Base-by-base conservation (phyloP, 2,888 invertebrate genomes). In the Altica lythri region DNA sequence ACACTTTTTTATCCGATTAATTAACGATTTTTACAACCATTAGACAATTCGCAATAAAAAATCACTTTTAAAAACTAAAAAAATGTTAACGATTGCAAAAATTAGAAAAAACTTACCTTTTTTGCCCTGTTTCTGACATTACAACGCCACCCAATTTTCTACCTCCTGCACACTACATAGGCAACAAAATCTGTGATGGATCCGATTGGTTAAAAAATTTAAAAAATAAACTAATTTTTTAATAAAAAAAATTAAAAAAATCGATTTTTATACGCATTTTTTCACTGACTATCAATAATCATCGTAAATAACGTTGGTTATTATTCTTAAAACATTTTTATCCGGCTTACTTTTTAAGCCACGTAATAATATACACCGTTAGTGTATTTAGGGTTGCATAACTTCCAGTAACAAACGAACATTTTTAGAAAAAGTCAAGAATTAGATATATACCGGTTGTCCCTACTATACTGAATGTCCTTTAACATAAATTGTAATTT, bases 141-240 rank as follows among this genome's bases (percentile, higher is more conserved):
- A 85, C 86, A 85, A 83, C 83, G 84, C 85, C 85, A 84, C 84
- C 84, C 85, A 85, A 84, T 84, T 84, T 85, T 85, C 84, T 84
- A 83, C 83, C 83, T 85, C 83, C 85, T 65, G 63, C 63, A 64
- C 63, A 64, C 68, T 69, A 49, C 40, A 49, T 49, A 71, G 65
- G 66, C 66, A 67, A 63, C 66, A 60, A 57, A 56, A 53, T 55
- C 40, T 49, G 35, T 54, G 56, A 52, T 55, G 59, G 57, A 59
- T 59, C 45, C 43, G 60, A 52, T 53, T 45, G 53, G 48, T 52
- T 51, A 43, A 55, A 56, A 58, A 16, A n/a, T n/a, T 27, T 2
- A 16, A 2, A 2, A 14, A 34, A 34, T 16, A 34, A 34, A 8
- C 4, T 8, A 16, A 34, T 5, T 34, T 34, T 34, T 16, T 9